Conservation (phyloP, 1,140 invertebrate genomes). For the Octopus bimaculoides region DNA sequence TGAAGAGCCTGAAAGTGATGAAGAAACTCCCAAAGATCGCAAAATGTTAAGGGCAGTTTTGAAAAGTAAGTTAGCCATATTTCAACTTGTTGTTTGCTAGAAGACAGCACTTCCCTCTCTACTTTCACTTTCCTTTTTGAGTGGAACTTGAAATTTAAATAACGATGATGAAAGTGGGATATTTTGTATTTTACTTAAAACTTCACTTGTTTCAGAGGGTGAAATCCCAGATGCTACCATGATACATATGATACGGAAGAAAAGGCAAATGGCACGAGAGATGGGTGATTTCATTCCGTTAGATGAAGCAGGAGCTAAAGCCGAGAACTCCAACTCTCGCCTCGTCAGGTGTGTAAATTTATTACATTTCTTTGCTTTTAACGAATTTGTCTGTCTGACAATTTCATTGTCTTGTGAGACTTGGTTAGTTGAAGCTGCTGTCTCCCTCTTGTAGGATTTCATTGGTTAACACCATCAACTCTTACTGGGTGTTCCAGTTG, state of each 20-base stretch:
- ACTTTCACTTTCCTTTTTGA: too few species aligned
- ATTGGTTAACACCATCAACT: too few species aligned
- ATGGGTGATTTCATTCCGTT: conserved; percentile 76
- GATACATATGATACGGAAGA: conserved; percentile 91
- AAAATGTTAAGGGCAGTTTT: conserved; percentile 42
- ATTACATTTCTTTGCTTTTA: too few species aligned
- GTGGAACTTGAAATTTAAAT: background rate
- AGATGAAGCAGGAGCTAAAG: conserved; percentile 63
- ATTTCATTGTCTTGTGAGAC: too few species aligned
- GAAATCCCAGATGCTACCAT: conserved; percentile 93
- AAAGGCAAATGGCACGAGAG: conserved; percentile 82
- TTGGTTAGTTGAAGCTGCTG: too few species aligned
- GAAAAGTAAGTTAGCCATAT: conserved; percentile 33
- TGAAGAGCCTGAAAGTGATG: conserved; percentile 42
- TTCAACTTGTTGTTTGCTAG: too few species aligned
- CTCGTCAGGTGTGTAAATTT: conserved; percentile 48
- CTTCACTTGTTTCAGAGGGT: conserved; percentile 63
- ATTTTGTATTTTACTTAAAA: background rate
- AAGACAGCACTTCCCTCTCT: too few species aligned
- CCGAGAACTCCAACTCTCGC: conserved; percentile 45
- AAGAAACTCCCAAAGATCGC: conserved; percentile 22
- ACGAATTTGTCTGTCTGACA: too few species aligned
- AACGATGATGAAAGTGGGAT: background rate
- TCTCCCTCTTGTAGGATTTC: too few species aligned
- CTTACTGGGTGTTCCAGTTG: too few species aligned